phyloP scores from a whole-genome alignment of 2,113 vertebrate species.

The Callaeas wilsoni region DNA sequence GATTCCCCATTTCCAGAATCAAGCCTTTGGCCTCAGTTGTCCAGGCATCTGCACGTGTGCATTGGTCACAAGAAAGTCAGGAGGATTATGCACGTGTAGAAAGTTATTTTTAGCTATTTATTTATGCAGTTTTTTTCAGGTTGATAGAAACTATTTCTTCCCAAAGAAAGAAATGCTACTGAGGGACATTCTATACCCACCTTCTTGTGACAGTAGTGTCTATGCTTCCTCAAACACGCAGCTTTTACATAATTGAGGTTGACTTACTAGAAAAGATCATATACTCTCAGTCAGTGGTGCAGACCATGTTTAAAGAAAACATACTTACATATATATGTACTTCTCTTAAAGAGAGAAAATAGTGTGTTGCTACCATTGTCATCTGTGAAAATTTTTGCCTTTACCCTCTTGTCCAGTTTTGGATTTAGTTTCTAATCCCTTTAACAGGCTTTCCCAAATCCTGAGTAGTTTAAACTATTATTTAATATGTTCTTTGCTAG shows the following conservation, averaged over 20 bases:
- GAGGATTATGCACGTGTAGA: neutral
- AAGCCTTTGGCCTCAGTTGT: neutral
- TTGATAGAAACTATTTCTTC: neutral
- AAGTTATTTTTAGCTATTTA: neutral
- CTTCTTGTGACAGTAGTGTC: neutral
- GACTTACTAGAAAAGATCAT: neutral
- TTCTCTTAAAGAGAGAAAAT: neutral
- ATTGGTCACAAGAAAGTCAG: neutral
- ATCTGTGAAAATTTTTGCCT: neutral
- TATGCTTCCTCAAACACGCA: neutral
- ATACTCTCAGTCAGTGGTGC: neutral
- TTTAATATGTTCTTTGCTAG: slow-evolving; percentile 28
- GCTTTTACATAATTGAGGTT: neutral
- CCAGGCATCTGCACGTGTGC: neutral
- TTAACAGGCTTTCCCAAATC: slow-evolving; percentile 43
- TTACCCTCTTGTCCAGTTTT: slow-evolving; percentile 18
- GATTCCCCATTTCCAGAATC: neutral
- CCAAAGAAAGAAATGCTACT: neutral
- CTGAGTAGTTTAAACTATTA: slow-evolving; percentile 36
- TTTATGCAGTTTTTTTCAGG: neutral
- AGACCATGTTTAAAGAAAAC: neutral
- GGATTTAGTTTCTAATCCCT: slow-evolving; percentile 37
- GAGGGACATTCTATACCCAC: neutral
- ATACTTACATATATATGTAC: too few relatives aligned
- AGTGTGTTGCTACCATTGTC: neutral